Percentiles rank a stretch among this genome's conserved stretches.
Conservation (phyloP, 2,113 vertebrate species). For the Xyliphius kryptos region DNA sequence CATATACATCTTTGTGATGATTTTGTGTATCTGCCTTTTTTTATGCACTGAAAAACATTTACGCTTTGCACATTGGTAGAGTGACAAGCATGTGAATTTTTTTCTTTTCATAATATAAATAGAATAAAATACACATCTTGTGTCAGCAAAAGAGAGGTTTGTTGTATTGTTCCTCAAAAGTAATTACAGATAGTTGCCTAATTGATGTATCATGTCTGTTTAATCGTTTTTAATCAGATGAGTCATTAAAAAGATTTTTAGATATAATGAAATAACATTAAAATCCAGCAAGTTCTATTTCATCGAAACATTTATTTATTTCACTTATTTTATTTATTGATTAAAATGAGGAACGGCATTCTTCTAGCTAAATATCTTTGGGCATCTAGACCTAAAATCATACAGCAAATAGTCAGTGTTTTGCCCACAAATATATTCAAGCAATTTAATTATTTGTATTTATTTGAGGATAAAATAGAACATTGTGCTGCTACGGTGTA, state of each 20-base stretch:
- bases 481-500: too few relatives aligned
- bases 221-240: not conserved
- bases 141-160: slow-evolving; percentile 13
- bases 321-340: too few relatives aligned
- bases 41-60: not conserved
- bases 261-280: too few relatives aligned
- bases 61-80: slow-evolving; percentile 4
- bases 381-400: too few relatives aligned
- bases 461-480: too few relatives aligned
- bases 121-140: slow-evolving; percentile 25
- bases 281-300: too few relatives aligned
- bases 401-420: too few relatives aligned
- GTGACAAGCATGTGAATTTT: slow-evolving; percentile 36
- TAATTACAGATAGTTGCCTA: not conserved
- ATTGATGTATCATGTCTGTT: not conserved
- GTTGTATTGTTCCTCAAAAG: slow-evolving; percentile 15
- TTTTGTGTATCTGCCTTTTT: slow-evolving; percentile 1
- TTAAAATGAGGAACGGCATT: too few relatives aligned
- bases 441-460: too few relatives aligned
- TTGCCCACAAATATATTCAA: too few relatives aligned
- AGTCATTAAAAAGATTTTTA: not conserved
- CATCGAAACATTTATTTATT: too few relatives aligned
- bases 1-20: not conserved
- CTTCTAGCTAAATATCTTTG: too few relatives aligned
- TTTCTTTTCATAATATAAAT: slow-evolving; percentile 19